phyloP scores from a whole-genome alignment of 2,888 invertebrate species.

The Meiosimyza decipiens region DNA sequence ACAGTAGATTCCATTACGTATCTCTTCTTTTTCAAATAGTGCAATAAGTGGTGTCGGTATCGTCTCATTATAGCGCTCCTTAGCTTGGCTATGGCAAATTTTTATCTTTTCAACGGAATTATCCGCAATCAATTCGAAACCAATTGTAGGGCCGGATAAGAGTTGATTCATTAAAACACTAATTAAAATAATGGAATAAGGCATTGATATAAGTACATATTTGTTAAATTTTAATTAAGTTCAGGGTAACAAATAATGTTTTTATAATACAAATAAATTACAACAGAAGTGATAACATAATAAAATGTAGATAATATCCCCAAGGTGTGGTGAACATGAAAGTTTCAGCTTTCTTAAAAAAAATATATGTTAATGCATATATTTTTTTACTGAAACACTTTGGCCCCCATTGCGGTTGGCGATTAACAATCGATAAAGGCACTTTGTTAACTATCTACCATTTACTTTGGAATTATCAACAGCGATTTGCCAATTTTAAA shows the following conservation, averaged over 20 bases:
- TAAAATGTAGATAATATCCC: slow-evolving; percentile 10
- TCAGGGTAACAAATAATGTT: background rate
- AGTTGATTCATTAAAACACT: slow-evolving; percentile 59
- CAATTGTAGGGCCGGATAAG: slow-evolving; percentile 57
- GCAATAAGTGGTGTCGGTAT: slow-evolving; percentile 69
- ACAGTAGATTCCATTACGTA: slow-evolving; percentile 78
- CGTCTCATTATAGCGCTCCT: slow-evolving; percentile 44
- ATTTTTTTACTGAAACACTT: no score
- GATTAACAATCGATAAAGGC: no score
- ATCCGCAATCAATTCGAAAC: slow-evolving; percentile 61
- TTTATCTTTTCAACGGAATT: slow-evolving; percentile 61
- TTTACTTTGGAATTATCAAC: no score
- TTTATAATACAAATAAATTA: background rate
- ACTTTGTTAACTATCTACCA: no score
- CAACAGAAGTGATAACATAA: background rate
- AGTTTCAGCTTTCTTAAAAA: no score
- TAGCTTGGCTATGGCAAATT: slow-evolving; percentile 49
- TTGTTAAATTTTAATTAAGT: background rate
- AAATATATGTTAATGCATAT: no score
- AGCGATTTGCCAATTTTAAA: no score
- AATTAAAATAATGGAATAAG: background rate
- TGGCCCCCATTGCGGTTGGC: no score
- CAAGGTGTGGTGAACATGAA: no score
- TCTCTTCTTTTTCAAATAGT: slow-evolving; percentile 75
- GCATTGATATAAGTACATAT: background rate